Percentiles rank a stretch among this genome's conserved stretches.
phyloP scores from a whole-genome alignment of 1,140 invertebrate genomes.

The Geopemphigus sp. region DNA sequence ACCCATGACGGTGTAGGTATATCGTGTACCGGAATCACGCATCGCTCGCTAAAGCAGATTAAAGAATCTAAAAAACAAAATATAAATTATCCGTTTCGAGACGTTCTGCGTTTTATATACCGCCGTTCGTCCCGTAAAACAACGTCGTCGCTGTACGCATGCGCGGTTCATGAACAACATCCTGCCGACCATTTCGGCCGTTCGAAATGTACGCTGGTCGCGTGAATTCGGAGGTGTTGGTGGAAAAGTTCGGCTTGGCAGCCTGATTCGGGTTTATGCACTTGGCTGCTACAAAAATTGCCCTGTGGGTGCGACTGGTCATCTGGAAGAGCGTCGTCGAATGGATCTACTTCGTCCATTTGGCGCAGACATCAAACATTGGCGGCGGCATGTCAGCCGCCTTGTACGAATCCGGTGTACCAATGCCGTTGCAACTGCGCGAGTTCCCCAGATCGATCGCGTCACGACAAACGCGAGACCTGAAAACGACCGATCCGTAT shows the following conservation, averaged over 20 bases:
- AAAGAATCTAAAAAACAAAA: too few species aligned
- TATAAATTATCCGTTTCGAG: too few species aligned
- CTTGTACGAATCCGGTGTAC: constrained; percentile 51
- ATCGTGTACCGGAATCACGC: constrained; percentile 21
- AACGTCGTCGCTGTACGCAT: too few species aligned
- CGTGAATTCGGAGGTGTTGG: constrained; percentile 59
- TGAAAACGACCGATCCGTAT: too few species aligned
- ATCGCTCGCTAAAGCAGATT: constrained; percentile 9
- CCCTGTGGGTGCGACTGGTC: constrained; percentile 63
- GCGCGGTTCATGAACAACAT: too few species aligned
- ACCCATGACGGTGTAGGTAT: constrained; percentile 2
- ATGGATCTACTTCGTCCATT: constrained; percentile 60
- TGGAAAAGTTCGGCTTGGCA: constrained; percentile 60
- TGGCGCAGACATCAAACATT: constrained; percentile 56
- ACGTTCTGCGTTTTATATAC: too few species aligned
- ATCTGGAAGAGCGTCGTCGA: constrained; percentile 63
- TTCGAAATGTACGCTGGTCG: too few species aligned
- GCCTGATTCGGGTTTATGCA: constrained; percentile 64
- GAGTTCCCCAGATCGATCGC: constrained; percentile 57
- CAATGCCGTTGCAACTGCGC: constrained; percentile 57
- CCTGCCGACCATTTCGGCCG: too few species aligned
- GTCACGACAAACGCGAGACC: constrained; percentile 51
- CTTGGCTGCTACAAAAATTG: constrained; percentile 63
- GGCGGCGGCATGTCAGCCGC: constrained; percentile 51
- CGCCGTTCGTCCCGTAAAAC: too few species aligned